A percentile compares a stretch with the other conserved stretches of the same genome.
Evolutionary conservation across 2,113 vertebrate genomes (phyloP).

Genomic region (Sula dactylatra): DNA sequence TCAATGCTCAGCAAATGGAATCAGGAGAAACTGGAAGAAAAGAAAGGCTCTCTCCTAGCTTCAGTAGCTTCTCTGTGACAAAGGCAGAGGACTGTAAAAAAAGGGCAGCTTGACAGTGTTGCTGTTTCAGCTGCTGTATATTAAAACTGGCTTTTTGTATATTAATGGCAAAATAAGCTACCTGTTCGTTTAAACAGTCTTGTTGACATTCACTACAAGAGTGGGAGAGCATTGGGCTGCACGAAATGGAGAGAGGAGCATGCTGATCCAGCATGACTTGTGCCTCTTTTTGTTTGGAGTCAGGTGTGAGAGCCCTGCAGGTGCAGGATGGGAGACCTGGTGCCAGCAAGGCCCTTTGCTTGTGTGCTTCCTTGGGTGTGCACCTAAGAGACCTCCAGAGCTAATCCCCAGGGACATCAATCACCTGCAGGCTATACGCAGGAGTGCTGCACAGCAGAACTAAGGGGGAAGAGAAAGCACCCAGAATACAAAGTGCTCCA

Average conservation of each 20-base stretch:
- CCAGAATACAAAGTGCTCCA: background rate
- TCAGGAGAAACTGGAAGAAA: background rate
- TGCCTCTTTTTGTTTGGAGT: background rate
- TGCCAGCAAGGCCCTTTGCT: background rate
- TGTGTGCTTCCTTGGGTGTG: no score
- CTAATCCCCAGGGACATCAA: background rate
- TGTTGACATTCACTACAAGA: background rate
- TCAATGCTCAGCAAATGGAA: slow-evolving; percentile 50
- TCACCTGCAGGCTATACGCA: accelerated
- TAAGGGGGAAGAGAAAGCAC: background rate
- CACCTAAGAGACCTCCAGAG: background rate
- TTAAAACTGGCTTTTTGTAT: background rate
- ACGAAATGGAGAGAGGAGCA: accelerated
- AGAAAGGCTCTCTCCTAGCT: background rate
- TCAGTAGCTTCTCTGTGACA: background rate
- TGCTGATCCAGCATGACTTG: background rate
- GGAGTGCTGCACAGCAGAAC: background rate
- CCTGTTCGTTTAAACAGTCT: background rate
- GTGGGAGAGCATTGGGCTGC: background rate
- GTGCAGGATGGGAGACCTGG: background rate
- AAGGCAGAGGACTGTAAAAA: background rate
- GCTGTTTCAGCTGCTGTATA: background rate
- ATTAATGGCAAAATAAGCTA: background rate
- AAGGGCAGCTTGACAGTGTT: background rate
- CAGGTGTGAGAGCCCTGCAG: background rate